Percentiles rank a stretch among this genome's conserved stretches.
phyloP scores from a whole-genome alignment of 2,797 vertebrate species.

The Crypturellus tataupa region DNA sequence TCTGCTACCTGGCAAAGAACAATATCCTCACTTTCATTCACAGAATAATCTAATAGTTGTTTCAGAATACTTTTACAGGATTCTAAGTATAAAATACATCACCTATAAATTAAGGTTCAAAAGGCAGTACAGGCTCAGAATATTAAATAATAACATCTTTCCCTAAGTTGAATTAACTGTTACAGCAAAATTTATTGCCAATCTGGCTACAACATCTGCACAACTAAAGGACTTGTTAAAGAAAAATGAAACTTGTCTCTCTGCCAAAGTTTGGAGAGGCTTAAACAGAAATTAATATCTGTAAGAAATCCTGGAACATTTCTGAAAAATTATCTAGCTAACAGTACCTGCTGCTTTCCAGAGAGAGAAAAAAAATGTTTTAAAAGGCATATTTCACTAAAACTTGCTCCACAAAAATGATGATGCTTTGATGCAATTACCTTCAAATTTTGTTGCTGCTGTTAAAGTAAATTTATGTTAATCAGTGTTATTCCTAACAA shows the following conservation, averaged over 20 bases:
- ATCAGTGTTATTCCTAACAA: constrained; percentile 1
- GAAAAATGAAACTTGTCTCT: constrained; percentile 67
- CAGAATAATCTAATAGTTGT: constrained; percentile 8
- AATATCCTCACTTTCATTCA: not conserved
- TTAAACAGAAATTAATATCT: constrained; percentile 64
- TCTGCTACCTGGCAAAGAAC: not conserved
- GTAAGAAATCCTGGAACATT: constrained; percentile 31
- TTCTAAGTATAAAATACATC: constrained; percentile 21
- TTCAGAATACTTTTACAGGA: not conserved
- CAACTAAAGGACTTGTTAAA: constrained; percentile 65
- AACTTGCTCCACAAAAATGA: constrained; percentile 18
- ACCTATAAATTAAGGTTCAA: constrained; percentile 59
- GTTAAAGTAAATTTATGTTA: constrained; percentile 42
- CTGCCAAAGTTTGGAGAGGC: constrained; percentile 60
- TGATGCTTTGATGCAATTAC: constrained; percentile 6
- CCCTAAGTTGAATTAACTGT: constrained; percentile 62
- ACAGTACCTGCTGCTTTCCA: constrained; percentile 43
- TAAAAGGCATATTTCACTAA: constrained; percentile 44
- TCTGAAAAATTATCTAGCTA: constrained; percentile 17
- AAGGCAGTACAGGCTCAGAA: constrained; percentile 54
- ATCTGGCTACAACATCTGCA: constrained; percentile 76
- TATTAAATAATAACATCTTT: constrained; percentile 68
- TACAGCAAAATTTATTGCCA: constrained; percentile 75
- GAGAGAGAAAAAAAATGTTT: not conserved
- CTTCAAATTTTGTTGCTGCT: not conserved